These are phyloP conservation scores for Siniperca scherzeri DNA, from an alignment of 2,797 vertebrate species.

Conservation along the genomic window DNA sequence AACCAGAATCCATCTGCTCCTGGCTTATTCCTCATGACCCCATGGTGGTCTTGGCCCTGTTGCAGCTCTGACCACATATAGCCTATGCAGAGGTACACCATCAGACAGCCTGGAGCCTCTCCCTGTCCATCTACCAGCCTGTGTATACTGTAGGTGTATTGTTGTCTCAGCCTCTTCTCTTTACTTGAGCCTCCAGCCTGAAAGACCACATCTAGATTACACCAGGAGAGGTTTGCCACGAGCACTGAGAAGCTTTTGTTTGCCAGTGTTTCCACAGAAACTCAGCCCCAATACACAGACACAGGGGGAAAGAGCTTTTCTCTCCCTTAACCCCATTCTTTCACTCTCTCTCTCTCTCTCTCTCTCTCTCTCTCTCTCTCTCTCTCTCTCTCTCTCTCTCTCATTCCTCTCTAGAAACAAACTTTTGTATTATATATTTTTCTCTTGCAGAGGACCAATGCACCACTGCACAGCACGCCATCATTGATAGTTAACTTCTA, in stretches of 20 bases:
- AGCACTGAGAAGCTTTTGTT: slow-evolving; percentile 87
- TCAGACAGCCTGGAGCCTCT: slow-evolving; percentile 53
- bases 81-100: slow-evolving; percentile 33
- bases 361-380: not conserved
- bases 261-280: slow-evolving; percentile 85
- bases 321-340: slow-evolving; percentile 62
- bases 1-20: slow-evolving; percentile 63
- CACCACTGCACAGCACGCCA: slow-evolving; percentile 23
- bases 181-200: slow-evolving; percentile 74
- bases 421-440: slow-evolving; percentile 38
- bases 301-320: slow-evolving; percentile 74
- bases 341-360: slow-evolving; percentile 45
- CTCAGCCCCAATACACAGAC: slow-evolving; percentile 73
- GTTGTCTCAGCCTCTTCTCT: slow-evolving; percentile 62
- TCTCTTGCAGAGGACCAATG: slow-evolving; percentile 49
- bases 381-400: not conserved
- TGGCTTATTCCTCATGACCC: slow-evolving; percentile 60
- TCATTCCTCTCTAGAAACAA: slow-evolving; percentile 53
- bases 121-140: slow-evolving; percentile 48
- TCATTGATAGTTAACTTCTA: slow-evolving; percentile 40
- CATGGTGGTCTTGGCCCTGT: slow-evolving; percentile 35
- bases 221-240: slow-evolving; percentile 73
- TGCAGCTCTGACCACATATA: slow-evolving; percentile 51
- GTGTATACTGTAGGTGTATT: slow-evolving; percentile 65
- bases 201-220: slow-evolving; percentile 85